Base-by-base conservation (phyloP, 1,140 invertebrate species). In the Pachypeltis micranthus region DNA sequence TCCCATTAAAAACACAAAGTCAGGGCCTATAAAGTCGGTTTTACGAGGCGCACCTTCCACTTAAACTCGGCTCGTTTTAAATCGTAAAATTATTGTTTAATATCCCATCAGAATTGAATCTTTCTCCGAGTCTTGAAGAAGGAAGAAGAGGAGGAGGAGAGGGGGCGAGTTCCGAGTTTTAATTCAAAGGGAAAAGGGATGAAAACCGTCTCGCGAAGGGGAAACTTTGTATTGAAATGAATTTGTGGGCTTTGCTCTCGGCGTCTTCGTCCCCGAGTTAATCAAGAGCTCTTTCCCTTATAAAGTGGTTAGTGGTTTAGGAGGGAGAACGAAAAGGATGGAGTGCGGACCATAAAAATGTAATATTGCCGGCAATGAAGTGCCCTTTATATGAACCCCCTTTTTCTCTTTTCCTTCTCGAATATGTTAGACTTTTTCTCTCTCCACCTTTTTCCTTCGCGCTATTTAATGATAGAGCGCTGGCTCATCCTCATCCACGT, bases 21-120 rank as follows among this genome's bases (percentile, higher is more conserved):
- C 57, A 16, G 14, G 26, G 29, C 57, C 28, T 16, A 29, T 29
- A 59, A 59, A 59, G 27, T 16, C 57, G 7, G 12, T 51, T 59
- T 59, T 59, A 59, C 57, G 57, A 59, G 7, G 23, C 12, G 7
- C 10, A 10, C 28, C n/a, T 2, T 7, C 57, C 28, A 12, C 57
- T 10, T 51, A 16, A 14, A 4, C 10, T 23, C 57, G 1, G 55
- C 12, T 14, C 27, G 26, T 51, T 51, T 51, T 51, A 21, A 51
- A 51, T 59, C 57, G 24, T 59, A 23, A 59, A 59, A 59, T 59
- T 59, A 59, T 59, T 59, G 57, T 59, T 59, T 59, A 59, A 59
- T 59, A 59, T 59, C 57, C 26, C 47, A 59, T 29, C 57, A 16
- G 57, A 59, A 59, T 59, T 59, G 31, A 34, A 59, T 27, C 29